Base-by-base conservation (phyloP, 2,113 vertebrate species). In the Furnarius figulus region DNA sequence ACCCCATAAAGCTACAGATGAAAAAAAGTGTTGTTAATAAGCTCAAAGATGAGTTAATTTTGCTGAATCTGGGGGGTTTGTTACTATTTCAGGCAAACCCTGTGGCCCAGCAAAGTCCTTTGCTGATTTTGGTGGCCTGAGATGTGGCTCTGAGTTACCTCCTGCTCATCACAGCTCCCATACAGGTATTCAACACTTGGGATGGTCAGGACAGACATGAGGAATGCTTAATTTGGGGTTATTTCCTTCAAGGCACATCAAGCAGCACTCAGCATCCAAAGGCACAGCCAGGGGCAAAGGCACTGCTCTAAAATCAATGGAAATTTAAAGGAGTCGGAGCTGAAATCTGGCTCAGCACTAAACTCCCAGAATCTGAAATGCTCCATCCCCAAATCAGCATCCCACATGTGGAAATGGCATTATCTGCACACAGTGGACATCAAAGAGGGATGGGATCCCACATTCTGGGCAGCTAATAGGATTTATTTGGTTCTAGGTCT, bases 401-500 rank as follows among this genome's bases (percentile, higher is more conserved):
- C 95, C 95, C 89, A 89, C 86, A 91, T 1, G 55, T 85, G 95
- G 92, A 94, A 97, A 95, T 68, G 76, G 63, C 94, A 95, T 97
- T 97, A 88, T 75, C 95, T 85, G 91, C 94, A 97, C 93, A 24
- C 62, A 10, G 65, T 22, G 86, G 96, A 91, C 96, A 97, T 96
- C 96, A 97, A 96, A 97, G 94, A 68, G 87, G 90, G 83, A 80
- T 0, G 20, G 77, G 52, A 93, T 94, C 65, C 87, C 73, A 55
- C 75, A 30, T 90, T 61, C 58, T n/a, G 92, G 92, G 89, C 83
- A 95, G 87, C 76, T 95, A 94, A 97, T 85, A 89, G 91, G 97
- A 97, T 98, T 97, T 93, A 56, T 73, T 96, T 91, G 85, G 91
- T 89, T 85, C 90, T 81, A 87, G 90, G 94, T 77, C 87, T 87